Base-by-base conservation (phyloP, 2,888 invertebrate species). In the Theristus sp. region DNA sequence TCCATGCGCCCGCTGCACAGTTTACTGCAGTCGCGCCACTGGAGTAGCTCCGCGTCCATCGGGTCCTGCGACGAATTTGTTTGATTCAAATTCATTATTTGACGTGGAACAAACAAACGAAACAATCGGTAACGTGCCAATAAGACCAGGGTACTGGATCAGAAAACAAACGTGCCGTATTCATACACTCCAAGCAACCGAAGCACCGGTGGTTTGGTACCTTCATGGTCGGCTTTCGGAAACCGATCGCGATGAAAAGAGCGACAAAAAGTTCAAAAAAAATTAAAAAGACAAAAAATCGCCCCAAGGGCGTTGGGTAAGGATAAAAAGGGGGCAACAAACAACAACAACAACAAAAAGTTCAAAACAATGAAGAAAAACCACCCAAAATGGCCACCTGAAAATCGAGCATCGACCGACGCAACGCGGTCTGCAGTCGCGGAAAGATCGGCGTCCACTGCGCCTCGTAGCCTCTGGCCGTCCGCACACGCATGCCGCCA, bases 361-460 rank as follows among this genome's bases (percentile, higher is more conserved):
- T 13, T 38, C 10, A 38, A 38, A 38, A 38, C 38, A 38, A 38
- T n/a, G n/a, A n/a, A 38, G 38, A 38, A 38, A 38, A 38, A 6
- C 38, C 6, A 17, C 6, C 6, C 6, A 38, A 13, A 17, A 27
- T 54, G 3, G n/a, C 29, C 1, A 58, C 68, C 65, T 69, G 69
- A 66, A 70, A 79, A 24, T 79, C 76, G 64, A 80, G 78, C 56
- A 80, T 76, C 49, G 79, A 80, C 63, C 81, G 75, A 56, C 83
- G 75, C 61, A 84, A 70, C 66, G 81, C 81, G 10, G 81, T 80
- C 79, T 83, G 78, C 59, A 72, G 66, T 67, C 84, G 79, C n/a
- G 84, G 81, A 74, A 85, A 85, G 63, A 84, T 75, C 49, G 82
- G 81, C 60, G 81, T 80, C 52, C 85, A 76, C 67, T 83, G 80